A percentile compares a stretch with the other conserved stretches of the same genome.
Conservation (phyloP, 1,140 invertebrate species). For the Drosophila willistoni region DNA sequence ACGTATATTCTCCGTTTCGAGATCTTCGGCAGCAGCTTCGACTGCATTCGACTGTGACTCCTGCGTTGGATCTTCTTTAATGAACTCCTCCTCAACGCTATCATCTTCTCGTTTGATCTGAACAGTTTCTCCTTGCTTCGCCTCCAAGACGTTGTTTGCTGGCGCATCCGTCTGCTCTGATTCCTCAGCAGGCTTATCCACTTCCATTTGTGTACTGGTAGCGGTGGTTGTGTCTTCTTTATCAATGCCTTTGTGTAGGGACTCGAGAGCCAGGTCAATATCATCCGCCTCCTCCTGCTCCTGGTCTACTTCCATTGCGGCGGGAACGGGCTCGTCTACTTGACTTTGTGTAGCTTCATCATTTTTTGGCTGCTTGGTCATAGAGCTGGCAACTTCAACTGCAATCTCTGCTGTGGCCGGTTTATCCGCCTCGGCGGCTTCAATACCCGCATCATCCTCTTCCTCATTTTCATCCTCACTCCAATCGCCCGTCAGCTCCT, state of each 20-base stretch:
- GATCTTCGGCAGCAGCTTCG: slow-evolving; percentile 27
- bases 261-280: slow-evolving; percentile 70
- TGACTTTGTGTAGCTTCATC: slow-evolving; percentile 19
- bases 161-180: not conserved
- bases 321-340: slow-evolving; percentile 6
- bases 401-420: slow-evolving; percentile 40
- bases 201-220: slow-evolving; percentile 31
- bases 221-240: slow-evolving; percentile 30
- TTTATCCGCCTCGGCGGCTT: slow-evolving; percentile 40
- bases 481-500: slow-evolving; percentile 80
- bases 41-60: slow-evolving; percentile 14
- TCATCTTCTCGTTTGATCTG: slow-evolving; percentile 43
- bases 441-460: slow-evolving; percentile 30
- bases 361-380: slow-evolving; percentile 17
- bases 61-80: slow-evolving; percentile 45
- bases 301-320: slow-evolving; percentile 10
- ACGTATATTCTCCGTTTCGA: slow-evolving; percentile 62
- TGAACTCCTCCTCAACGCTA: slow-evolving; percentile 51
- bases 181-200: slow-evolving; percentile 11
- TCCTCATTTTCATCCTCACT: slow-evolving; percentile 80
- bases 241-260: slow-evolving; percentile 62
- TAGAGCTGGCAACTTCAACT: slow-evolving; percentile 18
- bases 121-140: not conserved
- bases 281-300: slow-evolving; percentile 63
- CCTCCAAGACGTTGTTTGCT: not conserved